phyloP scores from a whole-genome alignment of 2,113 vertebrate species.

The Limnothrissa miodon region DNA sequence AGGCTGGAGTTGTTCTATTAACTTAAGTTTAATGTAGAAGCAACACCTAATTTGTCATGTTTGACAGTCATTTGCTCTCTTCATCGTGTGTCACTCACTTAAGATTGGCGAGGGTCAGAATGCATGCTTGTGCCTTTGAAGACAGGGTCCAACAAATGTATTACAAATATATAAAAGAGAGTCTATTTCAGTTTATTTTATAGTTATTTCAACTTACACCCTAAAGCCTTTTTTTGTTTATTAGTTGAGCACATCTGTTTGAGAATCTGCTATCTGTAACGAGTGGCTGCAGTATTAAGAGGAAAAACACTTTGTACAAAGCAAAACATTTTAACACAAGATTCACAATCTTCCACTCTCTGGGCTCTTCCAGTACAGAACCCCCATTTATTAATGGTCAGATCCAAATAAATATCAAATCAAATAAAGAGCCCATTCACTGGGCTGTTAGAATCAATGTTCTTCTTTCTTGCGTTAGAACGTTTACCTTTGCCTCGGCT shows the following conservation, averaged over 20 bases:
- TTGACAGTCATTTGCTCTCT: neutral
- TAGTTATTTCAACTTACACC: no score
- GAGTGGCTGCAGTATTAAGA: neutral
- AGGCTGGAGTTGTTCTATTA: neutral
- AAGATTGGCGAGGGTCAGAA: no score
- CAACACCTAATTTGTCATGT: neutral
- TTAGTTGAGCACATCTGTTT: no score
- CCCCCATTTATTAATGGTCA: neutral
- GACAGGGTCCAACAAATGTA: no score
- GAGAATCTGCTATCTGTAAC: no score
- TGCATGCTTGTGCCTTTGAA: no score
- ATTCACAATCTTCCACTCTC: neutral
- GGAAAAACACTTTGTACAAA: neutral
- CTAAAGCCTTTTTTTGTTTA: no score
- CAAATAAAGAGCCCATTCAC: neutral
- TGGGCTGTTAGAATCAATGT: neutral
- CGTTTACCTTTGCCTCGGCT: neutral
- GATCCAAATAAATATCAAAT: neutral
- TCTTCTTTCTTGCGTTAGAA: neutral
- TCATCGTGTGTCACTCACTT: no score
- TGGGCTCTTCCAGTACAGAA: neutral
- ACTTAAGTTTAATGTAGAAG: neutral
- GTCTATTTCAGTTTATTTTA: no score
- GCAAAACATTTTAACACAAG: no score
- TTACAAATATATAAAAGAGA: no score